A percentile compares a stretch with the other conserved stretches of the same genome.
phyloP scores from a whole-genome alignment of 2,888 invertebrate species.

The Drosophila nr. perissopoda region DNA sequence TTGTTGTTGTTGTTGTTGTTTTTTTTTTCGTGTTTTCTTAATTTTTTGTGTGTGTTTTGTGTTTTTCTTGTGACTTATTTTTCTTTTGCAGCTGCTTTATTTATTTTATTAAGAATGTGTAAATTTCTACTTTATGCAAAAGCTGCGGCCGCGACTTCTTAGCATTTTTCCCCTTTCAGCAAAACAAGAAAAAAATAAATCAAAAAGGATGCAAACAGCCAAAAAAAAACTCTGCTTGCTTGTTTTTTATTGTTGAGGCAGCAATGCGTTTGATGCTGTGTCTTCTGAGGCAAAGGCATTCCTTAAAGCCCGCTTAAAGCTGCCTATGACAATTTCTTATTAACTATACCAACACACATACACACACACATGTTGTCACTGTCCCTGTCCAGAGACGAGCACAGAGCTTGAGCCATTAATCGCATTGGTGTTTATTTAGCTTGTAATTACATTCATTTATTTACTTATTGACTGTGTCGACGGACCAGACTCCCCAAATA shows the following conservation, averaged over 20 bases:
- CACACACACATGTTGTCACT: slow-evolving; percentile 3
- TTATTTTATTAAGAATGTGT: slow-evolving; percentile 79
- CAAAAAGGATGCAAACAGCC: neutral
- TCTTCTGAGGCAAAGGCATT: slow-evolving; percentile 3
- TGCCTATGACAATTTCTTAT: slow-evolving; percentile 37
- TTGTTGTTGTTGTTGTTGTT: slow-evolving; percentile 3
- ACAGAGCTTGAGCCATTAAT: slow-evolving; percentile 72
- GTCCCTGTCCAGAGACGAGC: neutral
- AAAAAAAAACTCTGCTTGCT: slow-evolving; percentile 15
- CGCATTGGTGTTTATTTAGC: slow-evolving; percentile 82
- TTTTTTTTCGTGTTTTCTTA: neutral
- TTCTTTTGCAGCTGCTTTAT: slow-evolving; percentile 62
- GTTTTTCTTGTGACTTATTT: slow-evolving; percentile 25
- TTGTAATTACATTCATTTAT: slow-evolving; percentile 84
- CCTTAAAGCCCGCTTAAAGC: slow-evolving; percentile 49
- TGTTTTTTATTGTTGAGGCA: slow-evolving; percentile 4
- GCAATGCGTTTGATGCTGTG: slow-evolving; percentile 61
- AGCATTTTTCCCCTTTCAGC: slow-evolving; percentile 60
- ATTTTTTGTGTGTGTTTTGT: slow-evolving; percentile 8
- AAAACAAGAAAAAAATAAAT: slow-evolving; percentile 11
- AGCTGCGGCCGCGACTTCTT: slow-evolving; percentile 75
- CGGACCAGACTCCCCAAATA: slow-evolving; percentile 63
- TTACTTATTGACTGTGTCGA: slow-evolving; percentile 83
- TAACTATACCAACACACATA: neutral
- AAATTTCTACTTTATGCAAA: slow-evolving; percentile 79